Base-by-base conservation (phyloP, 2,797 vertebrate species). In the Phoeniculus purpureus region DNA sequence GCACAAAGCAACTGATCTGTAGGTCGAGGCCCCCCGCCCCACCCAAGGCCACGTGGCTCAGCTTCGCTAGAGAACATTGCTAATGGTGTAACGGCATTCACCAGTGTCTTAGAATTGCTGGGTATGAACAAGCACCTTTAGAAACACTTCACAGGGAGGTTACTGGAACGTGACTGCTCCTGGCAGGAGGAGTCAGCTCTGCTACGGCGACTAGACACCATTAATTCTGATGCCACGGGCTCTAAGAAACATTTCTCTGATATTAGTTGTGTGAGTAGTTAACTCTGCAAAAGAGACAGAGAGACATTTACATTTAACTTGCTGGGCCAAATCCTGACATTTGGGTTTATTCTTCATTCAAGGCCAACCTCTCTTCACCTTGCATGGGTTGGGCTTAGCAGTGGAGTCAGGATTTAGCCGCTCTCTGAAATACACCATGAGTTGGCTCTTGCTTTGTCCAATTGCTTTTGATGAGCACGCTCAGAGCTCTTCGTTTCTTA, bases 81-180 rank as follows among this genome's bases (percentile, higher is more conserved):
- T 89, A 81, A 80, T 3, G 70, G 23, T 25, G 73, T 27, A 68
- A 52, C 45, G n/a, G 68, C 45, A 32, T 77, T 85, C 78, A 94
- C 19, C 81, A 81, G 34, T 60, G 56, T 58, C 73, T 92, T 90
- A 92, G 84, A 88, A 85, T 51, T 88, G 56, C 55, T 50, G 22
- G 86, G 22, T 68, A 88, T 72, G 87, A 92, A 84, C n/a, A 90
- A 94, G 78, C 81, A 95, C 70, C 90, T 82, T 94, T 73, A 68
- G 89, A 90, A 90, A 45, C 50, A 51, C 2, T 78, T 92, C 52
- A 62, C 75, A 77, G 29, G 72, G 25, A 45, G 40, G 65, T 80
- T 90, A 85, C 43, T 68, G 29, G 27, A 67, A 48, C 79, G 50
- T 45, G 61, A 51, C 81, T 90, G 87, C 66, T 82, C 68, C 73